Conservation (phyloP, 2,888 invertebrate species). For the Argynnis bischoffii region DNA sequence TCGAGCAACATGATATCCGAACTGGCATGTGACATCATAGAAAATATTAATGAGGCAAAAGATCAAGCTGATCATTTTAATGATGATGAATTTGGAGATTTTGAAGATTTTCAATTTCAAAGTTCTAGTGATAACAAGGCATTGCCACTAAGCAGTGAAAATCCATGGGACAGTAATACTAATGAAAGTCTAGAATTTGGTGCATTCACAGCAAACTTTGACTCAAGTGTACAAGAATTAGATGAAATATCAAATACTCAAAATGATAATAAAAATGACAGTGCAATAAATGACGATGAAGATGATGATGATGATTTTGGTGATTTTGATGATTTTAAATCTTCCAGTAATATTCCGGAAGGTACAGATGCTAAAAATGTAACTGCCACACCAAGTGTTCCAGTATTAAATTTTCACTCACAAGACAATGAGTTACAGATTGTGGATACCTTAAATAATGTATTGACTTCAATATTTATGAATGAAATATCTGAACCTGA, state of each 20-base stretch:
- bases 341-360: conserved; percentile 48
- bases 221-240: conserved; percentile 36
- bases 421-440: conserved; percentile 64
- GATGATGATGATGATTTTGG: conserved; percentile 77
- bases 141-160: conserved; percentile 52
- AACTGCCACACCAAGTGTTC: conserved; percentile 44
- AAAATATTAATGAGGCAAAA: conserved; percentile 39
- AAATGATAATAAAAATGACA: neutral
- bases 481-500: conserved; percentile 61
- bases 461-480: conserved; percentile 62
- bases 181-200: conserved; percentile 56
- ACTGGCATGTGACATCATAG: conserved; percentile 48
- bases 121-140: conserved; percentile 45
- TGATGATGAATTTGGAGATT: conserved; percentile 67
- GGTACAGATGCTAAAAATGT: conserved; percentile 38
- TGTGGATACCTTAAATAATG: conserved; percentile 65
- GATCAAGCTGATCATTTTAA: conserved; percentile 3
- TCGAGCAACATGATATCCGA: conserved; percentile 38
- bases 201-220: conserved; percentile 68
- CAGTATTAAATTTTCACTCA: conserved; percentile 60
- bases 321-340: conserved; percentile 81
- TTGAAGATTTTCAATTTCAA: conserved; percentile 78
- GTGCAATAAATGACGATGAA: conserved; percentile 42
- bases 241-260: conserved; percentile 32
- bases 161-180: conserved; percentile 65